Conservation (phyloP, 2,888 invertebrate genomes). For the Drosophila atroscutellata region DNA sequence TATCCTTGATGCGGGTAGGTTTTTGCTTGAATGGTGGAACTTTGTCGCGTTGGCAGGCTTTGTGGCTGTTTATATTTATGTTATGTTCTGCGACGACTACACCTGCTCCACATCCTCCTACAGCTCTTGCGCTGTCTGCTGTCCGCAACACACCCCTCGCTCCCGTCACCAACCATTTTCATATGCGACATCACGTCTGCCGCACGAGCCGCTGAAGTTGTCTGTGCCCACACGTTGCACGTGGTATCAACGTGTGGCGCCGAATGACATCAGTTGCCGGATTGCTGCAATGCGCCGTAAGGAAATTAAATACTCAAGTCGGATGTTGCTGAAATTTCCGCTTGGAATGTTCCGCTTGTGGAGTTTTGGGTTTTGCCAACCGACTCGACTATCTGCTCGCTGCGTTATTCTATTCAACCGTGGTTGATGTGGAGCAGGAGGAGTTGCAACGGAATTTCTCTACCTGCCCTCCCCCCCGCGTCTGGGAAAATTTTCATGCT, state of each 20-base stretch:
- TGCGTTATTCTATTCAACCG: slow-evolving; percentile 25
- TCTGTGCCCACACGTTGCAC: slow-evolving; percentile 45
- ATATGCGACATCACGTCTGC: slow-evolving; percentile 51
- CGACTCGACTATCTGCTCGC: neutral
- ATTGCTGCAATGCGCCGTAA: slow-evolving; percentile 66
- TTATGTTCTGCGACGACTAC: slow-evolving; percentile 45
- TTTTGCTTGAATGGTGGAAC: slow-evolving; percentile 38
- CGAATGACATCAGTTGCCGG: slow-evolving; percentile 49
- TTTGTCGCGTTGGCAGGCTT: slow-evolving; percentile 72
- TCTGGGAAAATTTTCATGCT: slow-evolving; percentile 10
- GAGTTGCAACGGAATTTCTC: slow-evolving; percentile 35
- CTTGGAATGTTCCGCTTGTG: slow-evolving; percentile 28
- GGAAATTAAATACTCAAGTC: slow-evolving; percentile 79
- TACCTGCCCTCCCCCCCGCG: neutral
- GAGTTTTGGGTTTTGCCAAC: slow-evolving; percentile 14
- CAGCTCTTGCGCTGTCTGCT: slow-evolving; percentile 56
- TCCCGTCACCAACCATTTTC: slow-evolving; percentile 3
- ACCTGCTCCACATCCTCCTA: neutral
- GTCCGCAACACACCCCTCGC: slow-evolving; percentile 35
- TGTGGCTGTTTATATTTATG: slow-evolving; percentile 71
- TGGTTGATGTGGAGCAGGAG: neutral
- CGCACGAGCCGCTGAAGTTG: slow-evolving; percentile 31
- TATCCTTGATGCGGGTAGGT: slow-evolving; percentile 54
- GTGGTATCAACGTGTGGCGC: slow-evolving; percentile 16
- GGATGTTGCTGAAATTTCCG: slow-evolving; percentile 78